Evolutionary conservation across 2,888 invertebrate genomes (phyloP).

Genomic region (Zygothrica quintamaculata): DNA sequence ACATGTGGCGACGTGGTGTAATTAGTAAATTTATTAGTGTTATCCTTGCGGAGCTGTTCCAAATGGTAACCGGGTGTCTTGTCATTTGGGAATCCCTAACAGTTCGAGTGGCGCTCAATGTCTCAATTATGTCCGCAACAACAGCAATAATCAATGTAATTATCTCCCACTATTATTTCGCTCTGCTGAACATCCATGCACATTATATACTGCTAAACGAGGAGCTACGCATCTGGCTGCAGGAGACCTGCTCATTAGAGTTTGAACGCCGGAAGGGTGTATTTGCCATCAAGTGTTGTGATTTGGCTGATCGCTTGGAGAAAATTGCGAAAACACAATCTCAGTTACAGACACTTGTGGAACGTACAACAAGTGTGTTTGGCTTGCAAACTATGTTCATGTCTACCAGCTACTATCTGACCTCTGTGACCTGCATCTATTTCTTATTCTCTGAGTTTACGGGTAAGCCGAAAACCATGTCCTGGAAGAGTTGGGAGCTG

Average conservation of each 20-base stretch:
- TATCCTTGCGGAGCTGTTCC: constrained; percentile 10
- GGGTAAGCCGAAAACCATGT: not conserved
- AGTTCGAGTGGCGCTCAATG: not conserved
- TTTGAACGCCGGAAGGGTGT: constrained; percentile 34
- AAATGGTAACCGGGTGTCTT: not conserved
- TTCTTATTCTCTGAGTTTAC: constrained; percentile 9
- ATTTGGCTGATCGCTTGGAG: constrained; percentile 47
- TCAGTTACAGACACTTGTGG: constrained; percentile 14
- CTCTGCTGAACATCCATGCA: constrained; percentile 35
- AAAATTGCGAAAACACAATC: constrained; percentile 35
- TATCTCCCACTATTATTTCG: constrained; percentile 44
- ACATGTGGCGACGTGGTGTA: constrained; percentile 30
- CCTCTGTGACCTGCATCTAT: constrained; percentile 16
- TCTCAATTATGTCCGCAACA: not conserved
- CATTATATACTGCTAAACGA: constrained; percentile 46
- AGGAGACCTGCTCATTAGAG: constrained; percentile 14
- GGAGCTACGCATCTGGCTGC: constrained; percentile 34
- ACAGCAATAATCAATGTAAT: constrained; percentile 33
- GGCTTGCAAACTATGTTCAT: constrained; percentile 14
- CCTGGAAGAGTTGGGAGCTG: not conserved
- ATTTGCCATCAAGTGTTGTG: constrained; percentile 34
- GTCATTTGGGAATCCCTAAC: constrained; percentile 2
- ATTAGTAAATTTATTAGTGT: constrained; percentile 27
- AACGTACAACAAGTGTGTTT: constrained; percentile 11
- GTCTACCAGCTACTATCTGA: constrained; percentile 25